These are phyloP conservation scores for Cheirogaleus medius DNA, from an alignment of 2,113 vertebrate species.

Conservation along the genomic window DNA sequence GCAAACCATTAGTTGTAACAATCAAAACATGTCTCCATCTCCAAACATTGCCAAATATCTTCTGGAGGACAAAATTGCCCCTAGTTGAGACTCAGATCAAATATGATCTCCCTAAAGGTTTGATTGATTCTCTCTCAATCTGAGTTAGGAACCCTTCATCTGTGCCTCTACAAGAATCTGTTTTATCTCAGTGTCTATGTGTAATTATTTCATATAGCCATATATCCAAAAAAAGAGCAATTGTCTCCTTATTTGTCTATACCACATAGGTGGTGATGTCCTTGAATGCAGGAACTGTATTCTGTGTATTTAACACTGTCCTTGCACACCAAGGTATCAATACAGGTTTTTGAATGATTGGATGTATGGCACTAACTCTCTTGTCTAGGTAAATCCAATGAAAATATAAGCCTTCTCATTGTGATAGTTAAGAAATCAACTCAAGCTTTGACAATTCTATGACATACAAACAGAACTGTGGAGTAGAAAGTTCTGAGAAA, in stretches of 20 bases:
- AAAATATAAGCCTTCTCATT: not conserved
- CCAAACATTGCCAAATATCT: not conserved
- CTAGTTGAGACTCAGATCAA: not conserved
- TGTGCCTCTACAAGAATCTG: not conserved
- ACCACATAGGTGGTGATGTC: not conserved
- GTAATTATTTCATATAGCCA: not conserved
- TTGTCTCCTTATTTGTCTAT: not conserved
- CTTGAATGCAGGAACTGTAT: not conserved
- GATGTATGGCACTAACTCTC: not conserved
- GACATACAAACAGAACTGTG: not conserved
- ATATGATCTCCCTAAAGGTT: not conserved
- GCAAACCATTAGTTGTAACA: not conserved
- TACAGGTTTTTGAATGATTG: not conserved
- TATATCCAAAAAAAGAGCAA: not conserved
- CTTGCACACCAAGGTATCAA: not conserved
- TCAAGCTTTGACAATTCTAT: slow-evolving; percentile 43
- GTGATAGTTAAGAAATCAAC: slow-evolving; percentile 14
- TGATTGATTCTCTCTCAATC: not conserved
- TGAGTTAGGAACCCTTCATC: not conserved
- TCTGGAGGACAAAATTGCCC: not conserved
- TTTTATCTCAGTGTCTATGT: not conserved
- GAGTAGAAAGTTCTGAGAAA: slow-evolving; percentile 40
- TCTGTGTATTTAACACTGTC: not conserved
- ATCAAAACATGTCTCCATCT: not conserved
- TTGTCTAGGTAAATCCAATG: not conserved